These are phyloP conservation scores for Allacma fusca DNA, from an alignment of 2,888 invertebrate species.

Conservation along the genomic window DNA sequence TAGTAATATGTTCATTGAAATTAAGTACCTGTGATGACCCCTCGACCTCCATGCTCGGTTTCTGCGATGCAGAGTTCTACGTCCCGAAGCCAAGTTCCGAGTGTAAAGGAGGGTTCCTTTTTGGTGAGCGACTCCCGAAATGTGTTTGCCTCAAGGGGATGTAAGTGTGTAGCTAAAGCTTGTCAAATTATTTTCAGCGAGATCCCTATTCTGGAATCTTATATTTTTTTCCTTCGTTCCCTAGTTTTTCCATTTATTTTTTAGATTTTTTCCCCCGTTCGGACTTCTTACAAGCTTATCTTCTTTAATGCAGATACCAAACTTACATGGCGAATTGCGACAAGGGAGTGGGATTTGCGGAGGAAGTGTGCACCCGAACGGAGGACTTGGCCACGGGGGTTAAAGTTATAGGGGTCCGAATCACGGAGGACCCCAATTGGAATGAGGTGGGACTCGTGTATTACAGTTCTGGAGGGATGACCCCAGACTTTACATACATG, in stretches of 20 bases:
- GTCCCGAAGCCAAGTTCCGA: not conserved
- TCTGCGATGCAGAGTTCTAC: constrained; percentile 35
- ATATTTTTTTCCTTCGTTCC: not conserved
- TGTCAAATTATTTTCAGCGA: not conserved
- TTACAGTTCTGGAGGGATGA: constrained; percentile 38
- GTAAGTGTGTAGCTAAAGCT: constrained; percentile 43
- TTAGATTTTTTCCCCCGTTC: not conserved
- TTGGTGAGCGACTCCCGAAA: constrained; percentile 48
- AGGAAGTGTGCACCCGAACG: constrained; percentile 50
- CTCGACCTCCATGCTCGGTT: constrained; percentile 14
- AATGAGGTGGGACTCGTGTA: constrained; percentile 43
- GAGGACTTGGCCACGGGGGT: constrained; percentile 43
- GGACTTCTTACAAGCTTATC: too few species aligned
- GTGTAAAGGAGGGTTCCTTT: constrained; percentile 42
- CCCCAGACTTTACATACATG: constrained; percentile 41
- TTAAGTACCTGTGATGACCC: too few species aligned
- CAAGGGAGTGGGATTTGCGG: constrained; percentile 55
- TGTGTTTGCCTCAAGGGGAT: constrained; percentile 57
- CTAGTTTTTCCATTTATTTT: not conserved
- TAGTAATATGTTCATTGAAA: too few species aligned
- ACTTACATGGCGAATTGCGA: constrained; percentile 53
- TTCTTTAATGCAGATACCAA: constrained; percentile 49
- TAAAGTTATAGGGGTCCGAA: constrained; percentile 47
- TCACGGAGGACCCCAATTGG: constrained; percentile 51
- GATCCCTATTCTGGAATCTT: not conserved